These are phyloP conservation scores for Apotomis betuletana DNA, from an alignment of 2,888 invertebrate genomes.

Conservation along the genomic window DNA sequence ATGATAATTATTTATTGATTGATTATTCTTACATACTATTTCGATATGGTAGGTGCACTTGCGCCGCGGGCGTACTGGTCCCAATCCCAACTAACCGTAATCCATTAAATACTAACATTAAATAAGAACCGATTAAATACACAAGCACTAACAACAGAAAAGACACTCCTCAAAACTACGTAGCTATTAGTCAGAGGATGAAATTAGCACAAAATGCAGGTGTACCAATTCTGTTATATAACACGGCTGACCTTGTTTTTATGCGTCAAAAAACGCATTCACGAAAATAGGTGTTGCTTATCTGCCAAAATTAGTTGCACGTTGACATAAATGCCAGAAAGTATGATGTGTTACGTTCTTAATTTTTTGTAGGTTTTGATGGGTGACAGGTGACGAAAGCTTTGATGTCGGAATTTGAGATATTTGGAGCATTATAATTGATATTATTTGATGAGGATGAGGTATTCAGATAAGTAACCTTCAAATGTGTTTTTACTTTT, in stretches of 20 bases:
- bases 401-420: constrained; percentile 13
- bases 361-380: constrained; percentile 1
- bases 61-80: too few species aligned
- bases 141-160: too few species aligned
- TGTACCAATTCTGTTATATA: background rate
- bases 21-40: too few species aligned
- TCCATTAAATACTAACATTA: too few species aligned
- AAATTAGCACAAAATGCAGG: background rate
- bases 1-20: too few species aligned
- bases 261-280: background rate
- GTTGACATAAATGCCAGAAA: background rate
- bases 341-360: background rate
- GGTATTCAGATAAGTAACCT: too few species aligned
- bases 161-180: too few species aligned
- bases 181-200: background rate
- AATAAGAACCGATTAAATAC: too few species aligned
- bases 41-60: too few species aligned
- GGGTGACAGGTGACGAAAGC: constrained; percentile 18
- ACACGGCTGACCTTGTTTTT: background rate
- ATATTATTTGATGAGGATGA: too few species aligned
- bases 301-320: constrained; percentile 4
- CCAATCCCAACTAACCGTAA: too few species aligned
- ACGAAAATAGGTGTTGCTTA: constrained; percentile 2
- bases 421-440: background rate
- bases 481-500: too few species aligned